Percentiles rank a stretch among this genome's conserved stretches.
phyloP scores from a whole-genome alignment of 1,140 invertebrate species.

The Rhagoletis zephyria region DNA sequence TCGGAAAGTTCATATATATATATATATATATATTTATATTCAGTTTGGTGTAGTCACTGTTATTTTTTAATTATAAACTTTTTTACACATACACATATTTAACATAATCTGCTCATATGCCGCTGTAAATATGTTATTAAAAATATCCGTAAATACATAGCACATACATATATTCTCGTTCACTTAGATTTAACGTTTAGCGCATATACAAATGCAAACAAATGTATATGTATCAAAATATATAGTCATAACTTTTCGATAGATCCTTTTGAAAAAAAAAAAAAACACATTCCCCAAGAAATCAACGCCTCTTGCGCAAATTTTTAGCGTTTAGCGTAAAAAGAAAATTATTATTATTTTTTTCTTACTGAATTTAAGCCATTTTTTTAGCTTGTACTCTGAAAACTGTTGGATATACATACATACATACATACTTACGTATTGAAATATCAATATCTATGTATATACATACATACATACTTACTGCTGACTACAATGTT shows the following conservation, averaged over 20 bases:
- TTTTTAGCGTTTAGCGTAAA: background rate
- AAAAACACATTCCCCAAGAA: conserved; percentile 64
- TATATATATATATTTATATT: too few species aligned
- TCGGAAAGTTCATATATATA: too few species aligned
- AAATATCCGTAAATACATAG: background rate
- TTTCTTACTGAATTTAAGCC: background rate
- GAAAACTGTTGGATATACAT: conserved; percentile 48
- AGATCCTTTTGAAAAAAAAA: background rate
- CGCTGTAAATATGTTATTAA: conserved; percentile 12
- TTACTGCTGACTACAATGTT: background rate
- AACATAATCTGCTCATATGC: background rate
- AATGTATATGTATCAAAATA: too few species aligned
- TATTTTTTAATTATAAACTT: too few species aligned
- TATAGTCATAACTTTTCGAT: background rate
- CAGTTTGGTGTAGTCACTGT: too few species aligned
- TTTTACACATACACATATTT: too few species aligned
- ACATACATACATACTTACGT: background rate
- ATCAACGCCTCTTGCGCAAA: conserved; percentile 62
- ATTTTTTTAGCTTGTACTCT: conserved; percentile 47
- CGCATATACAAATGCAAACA: too few species aligned
- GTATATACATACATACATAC: background rate
- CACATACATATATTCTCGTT: background rate
- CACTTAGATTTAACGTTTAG: too few species aligned
- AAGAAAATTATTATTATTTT: background rate
- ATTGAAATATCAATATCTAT: background rate